Evolutionary conservation across 2,113 vertebrate species (phyloP), one percentile per base, ranked within the genome.

Genomic region (Sprattus sprattus): DNA sequence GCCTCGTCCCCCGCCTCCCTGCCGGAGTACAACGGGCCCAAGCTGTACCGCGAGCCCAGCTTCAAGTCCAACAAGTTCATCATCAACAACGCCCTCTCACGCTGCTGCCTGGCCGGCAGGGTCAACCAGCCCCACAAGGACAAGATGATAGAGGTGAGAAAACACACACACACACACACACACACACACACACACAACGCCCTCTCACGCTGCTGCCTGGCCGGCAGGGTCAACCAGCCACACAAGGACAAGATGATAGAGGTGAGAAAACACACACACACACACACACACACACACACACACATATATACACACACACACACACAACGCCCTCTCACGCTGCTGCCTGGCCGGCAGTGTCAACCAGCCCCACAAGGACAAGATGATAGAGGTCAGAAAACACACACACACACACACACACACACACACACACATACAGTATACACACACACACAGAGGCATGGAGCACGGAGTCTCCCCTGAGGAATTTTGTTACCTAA

Each of bases 11-110:
- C 97, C 0, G 96, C 96, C 0, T 96, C 95, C 0, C 92, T 95
- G 52, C 95, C 95, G 0, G 97, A 98, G 86, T 97, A 97, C 91
- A 97, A 96, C 5, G 97, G 97, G 75, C 97, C 96, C 0, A 96
- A 96, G 83, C 94, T 98, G 44, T 98, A 97, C 84, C 97, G 97
- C 89, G 97, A 98, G 88, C 97, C 97, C 4, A 98, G 97, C 57
- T 96, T 97, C 83, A 98, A 97, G 90, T 98, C 97, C 82, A 98
- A 98, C 93, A 98, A 97, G 89, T 97, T 96, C 89, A 98, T 98
- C 89, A 97, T 98, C 86, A 96, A 98, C 91, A 98, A 96, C 0
- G 97, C 97, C 7, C 93, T 98, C 16, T 95, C 97, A 0, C 97
- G 96, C 89, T 98, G 97, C 93, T 98, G 97, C 89, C 95, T 98